A percentile compares a stretch with the other conserved stretches of the same genome.
Evolutionary conservation across 2,888 invertebrate species (phyloP).

Genomic region (Micoletzkya japonica): DNA sequence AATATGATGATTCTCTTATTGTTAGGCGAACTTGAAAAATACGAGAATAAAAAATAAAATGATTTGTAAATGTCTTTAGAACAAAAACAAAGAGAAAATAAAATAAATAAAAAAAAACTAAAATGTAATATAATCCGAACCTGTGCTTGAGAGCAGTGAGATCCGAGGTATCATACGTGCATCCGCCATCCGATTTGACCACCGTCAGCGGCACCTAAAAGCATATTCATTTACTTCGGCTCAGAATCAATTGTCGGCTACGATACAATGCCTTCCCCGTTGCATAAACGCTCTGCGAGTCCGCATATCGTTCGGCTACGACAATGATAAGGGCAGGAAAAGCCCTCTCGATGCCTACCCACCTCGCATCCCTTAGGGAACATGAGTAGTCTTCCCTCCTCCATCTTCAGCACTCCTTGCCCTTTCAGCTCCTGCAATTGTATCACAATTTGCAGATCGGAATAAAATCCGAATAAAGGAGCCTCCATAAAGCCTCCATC

Average conservation of each 20-base stretch:
- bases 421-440: conserved; percentile 27
- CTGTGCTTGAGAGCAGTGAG: conserved; percentile 77
- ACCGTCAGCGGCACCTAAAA: conserved; percentile 80
- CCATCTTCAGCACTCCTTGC: conserved; percentile 68
- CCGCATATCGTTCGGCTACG: too few relatives aligned
- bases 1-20: too few relatives aligned
- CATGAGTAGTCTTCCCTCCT: conserved; percentile 72
- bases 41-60: neutral
- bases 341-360: neutral
- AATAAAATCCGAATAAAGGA: neutral
- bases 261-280: too few relatives aligned
- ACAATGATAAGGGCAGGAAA: neutral
- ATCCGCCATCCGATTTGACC: conserved; percentile 90
- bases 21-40: neutral
- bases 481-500: too few relatives aligned
- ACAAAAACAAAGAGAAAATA: too few relatives aligned
- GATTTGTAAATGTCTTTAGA: neutral
- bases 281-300: too few relatives aligned
- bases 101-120: too few relatives aligned
- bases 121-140: neutral
- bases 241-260: too few relatives aligned
- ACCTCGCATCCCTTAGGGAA: conserved; percentile 65
- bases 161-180: conserved; percentile 96
- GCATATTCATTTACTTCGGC: neutral
- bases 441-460: neutral